Base-by-base conservation (phyloP, 2,888 invertebrate species). In the Watsonalla binaria region DNA sequence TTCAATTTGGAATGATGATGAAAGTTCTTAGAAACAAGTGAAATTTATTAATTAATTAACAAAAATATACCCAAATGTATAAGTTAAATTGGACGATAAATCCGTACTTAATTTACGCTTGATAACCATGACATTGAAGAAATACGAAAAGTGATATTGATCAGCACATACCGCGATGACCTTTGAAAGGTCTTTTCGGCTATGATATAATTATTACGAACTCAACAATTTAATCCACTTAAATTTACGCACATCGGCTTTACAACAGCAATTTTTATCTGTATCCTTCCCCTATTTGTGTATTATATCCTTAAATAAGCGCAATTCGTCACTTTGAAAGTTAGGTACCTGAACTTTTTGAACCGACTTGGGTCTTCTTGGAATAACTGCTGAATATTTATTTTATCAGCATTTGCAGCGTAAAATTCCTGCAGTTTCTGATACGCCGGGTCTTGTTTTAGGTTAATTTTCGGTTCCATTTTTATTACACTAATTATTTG, bases 301-400 rank as follows among this genome's bases (percentile, higher is more conserved):
- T 24, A 24, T 2, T 24, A 24, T 24, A 24, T n/a, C n/a, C 24
- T 24, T 24, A 24, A 24, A 2, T 24, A 24, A 24, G 4, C 4
- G 24, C 4, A 24, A 24, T 2, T 24, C 24, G 24, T 24, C 24
- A 24, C 62, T 59, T 58, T 58, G 60, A 57, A 52, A 56, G 6
- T 24, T 24, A 47, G 45, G 58, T 90, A 98, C 98, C 97, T 98
- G 91, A 94, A 97, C 83, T 97, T 97, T 51, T 95, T 91, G 78
- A 99, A 99, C 57, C 99, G 93, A 37, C 93, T 89, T 0, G 95
- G 87, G 84, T 99, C 96, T 66, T 94, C 90, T 62, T 94, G 92
- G 78, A 99, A 99, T 68, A 98, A 87, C 60, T 96, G 92, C 61
- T 93, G 92, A 72, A 99, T 96, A 72, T 96, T 95, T 47, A 99